These are phyloP conservation scores for Trematocara unimaculatum DNA, from an alignment of 2,113 vertebrate genomes.

Conservation along the genomic window DNA sequence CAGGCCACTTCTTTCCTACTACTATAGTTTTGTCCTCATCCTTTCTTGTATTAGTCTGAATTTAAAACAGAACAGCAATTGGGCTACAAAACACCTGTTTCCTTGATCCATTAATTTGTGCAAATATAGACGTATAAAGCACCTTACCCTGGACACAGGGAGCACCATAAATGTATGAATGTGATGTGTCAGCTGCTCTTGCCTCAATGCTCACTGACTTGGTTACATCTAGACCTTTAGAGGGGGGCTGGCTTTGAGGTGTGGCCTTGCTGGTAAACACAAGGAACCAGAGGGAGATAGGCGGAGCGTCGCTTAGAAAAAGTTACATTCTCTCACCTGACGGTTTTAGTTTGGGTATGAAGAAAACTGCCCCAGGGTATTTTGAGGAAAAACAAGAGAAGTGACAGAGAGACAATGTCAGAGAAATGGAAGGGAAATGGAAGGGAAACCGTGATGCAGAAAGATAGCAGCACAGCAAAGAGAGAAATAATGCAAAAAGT, in stretches of 20 bases:
- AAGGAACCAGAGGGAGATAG: neutral
- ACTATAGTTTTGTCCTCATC: neutral
- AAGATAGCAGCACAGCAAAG: neutral
- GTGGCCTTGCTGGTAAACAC: neutral
- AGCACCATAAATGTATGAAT: neutral
- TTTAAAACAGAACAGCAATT: neutral
- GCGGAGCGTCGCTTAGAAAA: neutral
- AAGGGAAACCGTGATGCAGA: neutral
- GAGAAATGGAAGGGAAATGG: neutral
- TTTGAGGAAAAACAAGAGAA: neutral
- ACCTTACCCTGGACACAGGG: conserved; percentile 22
- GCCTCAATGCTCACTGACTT: neutral
- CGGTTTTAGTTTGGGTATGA: neutral
- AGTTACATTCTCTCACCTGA: neutral
- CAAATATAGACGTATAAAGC: neutral
- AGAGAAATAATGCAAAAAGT: neutral
- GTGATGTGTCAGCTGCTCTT: neutral
- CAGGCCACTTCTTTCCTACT: neutral
- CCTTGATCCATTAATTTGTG: neutral
- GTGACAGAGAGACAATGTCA: neutral
- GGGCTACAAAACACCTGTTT: neutral
- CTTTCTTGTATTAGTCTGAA: neutral
- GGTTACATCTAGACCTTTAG: neutral
- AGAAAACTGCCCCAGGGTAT: neutral
- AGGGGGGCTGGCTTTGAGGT: neutral